Base-by-base conservation (phyloP, 2,888 invertebrate genomes). In the Fragum sueziense region DNA sequence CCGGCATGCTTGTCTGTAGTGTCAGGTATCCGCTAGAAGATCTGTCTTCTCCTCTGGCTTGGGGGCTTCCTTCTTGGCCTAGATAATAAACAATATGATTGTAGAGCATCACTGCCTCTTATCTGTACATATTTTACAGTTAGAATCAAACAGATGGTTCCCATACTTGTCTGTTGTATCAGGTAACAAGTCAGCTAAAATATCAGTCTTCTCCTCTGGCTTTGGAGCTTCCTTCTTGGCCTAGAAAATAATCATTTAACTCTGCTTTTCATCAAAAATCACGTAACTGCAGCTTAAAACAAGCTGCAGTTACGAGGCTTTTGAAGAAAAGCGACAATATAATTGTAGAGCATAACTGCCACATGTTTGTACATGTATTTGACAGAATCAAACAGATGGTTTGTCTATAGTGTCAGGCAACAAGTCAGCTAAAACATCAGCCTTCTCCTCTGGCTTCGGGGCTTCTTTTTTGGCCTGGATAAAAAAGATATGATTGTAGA, bases 81-180 rank as follows among this genome's bases (percentile, higher is more conserved):
- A n/a, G n/a, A n/a, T n/a, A n/a, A n/a, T n/a, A n/a, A n/a, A n/a
- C n/a, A n/a, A n/a, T n/a, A n/a, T n/a, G n/a, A n/a, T n/a, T n/a
- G n/a, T n/a, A n/a, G n/a, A n/a, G n/a, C n/a, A n/a, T n/a, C n/a
- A n/a, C n/a, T n/a, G n/a, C n/a, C n/a, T n/a, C 86, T 93, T 93
- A 4, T 94, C 94, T 0, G 93, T 93, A 87, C 94, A 94, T 70
- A 94, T 93, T 78, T 93, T 92, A 87, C 94, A 94, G 89, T 94
- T 94, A 52, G 93, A 87, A 84, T 94, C 94, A 89, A 94, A 94
- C 78, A 94, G 84, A 85, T 94, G 94, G 9, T 90, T 87, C 6
- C 91, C 88, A 79, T 94, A 94, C 70, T 91, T 89, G 9, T 90
- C 89, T 4, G 94, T 94, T 0, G 94, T 94, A 87, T 94, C 87